Conservation (phyloP, 2,888 invertebrate species). For the Drosophila melanosoma region DNA sequence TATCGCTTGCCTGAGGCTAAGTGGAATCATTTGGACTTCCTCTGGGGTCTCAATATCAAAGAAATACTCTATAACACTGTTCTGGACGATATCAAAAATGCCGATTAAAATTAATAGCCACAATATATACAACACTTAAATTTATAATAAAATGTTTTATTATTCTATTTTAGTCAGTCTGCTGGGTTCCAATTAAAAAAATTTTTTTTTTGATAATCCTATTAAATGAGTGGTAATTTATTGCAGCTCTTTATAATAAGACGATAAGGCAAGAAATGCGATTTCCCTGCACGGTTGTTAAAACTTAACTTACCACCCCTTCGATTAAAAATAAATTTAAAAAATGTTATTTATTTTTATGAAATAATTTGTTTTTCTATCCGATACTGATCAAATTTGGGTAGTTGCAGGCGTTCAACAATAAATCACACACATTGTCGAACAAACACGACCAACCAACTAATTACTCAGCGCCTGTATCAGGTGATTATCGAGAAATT, state of each 20-base stretch:
- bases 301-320: not conserved
- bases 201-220: not conserved
- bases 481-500: slow-evolving; percentile 86
- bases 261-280: not conserved
- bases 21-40: slow-evolving; percentile 79
- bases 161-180: too few relatives aligned
- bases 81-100: slow-evolving; percentile 63
- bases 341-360: not conserved
- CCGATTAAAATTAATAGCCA: slow-evolving; percentile 39
- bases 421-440: slow-evolving; percentile 91
- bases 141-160: not conserved
- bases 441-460: slow-evolving; percentile 91
- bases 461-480: slow-evolving; percentile 88
- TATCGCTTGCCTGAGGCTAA: slow-evolving; percentile 70
- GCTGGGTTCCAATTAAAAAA: not conserved
- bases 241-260: not conserved
- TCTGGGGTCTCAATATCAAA: slow-evolving; percentile 72
- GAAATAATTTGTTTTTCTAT: not conserved
- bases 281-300: not conserved
- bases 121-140: slow-evolving; percentile 29
- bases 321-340: not conserved
- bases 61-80: slow-evolving; percentile 71
- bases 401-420: slow-evolving; percentile 89
- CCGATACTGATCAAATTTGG: too few relatives aligned
- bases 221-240: slow-evolving; percentile 6